phyloP scores from a whole-genome alignment of 2,113 vertebrate genomes.

The Solea solea region DNA sequence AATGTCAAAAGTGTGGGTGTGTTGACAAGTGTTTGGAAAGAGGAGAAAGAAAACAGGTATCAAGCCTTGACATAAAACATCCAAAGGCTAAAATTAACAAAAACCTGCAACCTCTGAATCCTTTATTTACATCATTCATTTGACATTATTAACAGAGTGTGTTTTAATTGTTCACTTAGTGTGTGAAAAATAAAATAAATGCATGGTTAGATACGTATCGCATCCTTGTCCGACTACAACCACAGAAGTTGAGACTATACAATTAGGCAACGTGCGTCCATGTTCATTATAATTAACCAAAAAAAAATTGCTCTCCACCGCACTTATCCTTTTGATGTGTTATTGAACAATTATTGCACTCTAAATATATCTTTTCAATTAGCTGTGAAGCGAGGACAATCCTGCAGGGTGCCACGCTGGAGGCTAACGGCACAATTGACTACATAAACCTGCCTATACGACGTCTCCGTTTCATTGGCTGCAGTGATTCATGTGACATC shows the following conservation, averaged over 20 bases:
- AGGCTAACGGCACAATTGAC: slow-evolving; percentile 67
- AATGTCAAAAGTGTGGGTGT: slow-evolving; percentile 59
- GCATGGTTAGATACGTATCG: slow-evolving; percentile 21
- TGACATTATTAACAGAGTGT: background rate
- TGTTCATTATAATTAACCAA: slow-evolving; percentile 49
- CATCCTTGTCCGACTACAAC: slow-evolving; percentile 8
- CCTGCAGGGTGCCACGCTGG: slow-evolving; percentile 67
- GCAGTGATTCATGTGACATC: slow-evolving; percentile 67
- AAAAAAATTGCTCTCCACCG: slow-evolving; percentile 27
- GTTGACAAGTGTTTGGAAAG: slow-evolving; percentile 48
- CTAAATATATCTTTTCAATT: slow-evolving; percentile 68
- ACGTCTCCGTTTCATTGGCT: slow-evolving; percentile 71
- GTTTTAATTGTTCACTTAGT: slow-evolving; percentile 16
- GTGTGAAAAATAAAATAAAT: slow-evolving; percentile 24
- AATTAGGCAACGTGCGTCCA: slow-evolving; percentile 14
- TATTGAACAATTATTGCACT: slow-evolving; percentile 60
- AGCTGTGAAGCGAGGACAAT: slow-evolving; percentile 61
- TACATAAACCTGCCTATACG: slow-evolving; percentile 65
- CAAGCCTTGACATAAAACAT: slow-evolving; percentile 27
- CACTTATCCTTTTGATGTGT: slow-evolving; percentile 44
- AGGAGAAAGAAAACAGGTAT: slow-evolving; percentile 42
- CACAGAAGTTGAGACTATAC: slow-evolving; percentile 13
- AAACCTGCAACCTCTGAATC: slow-evolving; percentile 24
- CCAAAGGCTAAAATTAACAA: slow-evolving; percentile 7
- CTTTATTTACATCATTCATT: slow-evolving; percentile 21